phyloP scores from a whole-genome alignment of 2,888 invertebrate genomes.

The Biston betularia region DNA sequence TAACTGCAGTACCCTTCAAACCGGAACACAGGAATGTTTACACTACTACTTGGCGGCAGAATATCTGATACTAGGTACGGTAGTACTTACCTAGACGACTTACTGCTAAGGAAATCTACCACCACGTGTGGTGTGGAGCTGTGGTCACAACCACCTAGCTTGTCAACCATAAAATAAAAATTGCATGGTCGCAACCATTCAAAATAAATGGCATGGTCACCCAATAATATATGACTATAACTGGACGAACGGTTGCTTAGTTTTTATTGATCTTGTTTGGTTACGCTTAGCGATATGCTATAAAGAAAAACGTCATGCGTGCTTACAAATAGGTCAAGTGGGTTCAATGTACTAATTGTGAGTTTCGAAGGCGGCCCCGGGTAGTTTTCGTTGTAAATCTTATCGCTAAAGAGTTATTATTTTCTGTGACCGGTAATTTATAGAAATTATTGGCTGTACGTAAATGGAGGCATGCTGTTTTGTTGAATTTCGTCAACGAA shows the following conservation, averaged over 20 bases:
- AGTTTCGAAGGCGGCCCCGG: slow-evolving; percentile 22
- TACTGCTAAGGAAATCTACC: too few relatives aligned
- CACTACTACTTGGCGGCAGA: too few relatives aligned
- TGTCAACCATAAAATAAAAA: too few relatives aligned
- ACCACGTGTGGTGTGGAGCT: too few relatives aligned
- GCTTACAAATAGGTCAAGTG: slow-evolving; percentile 27
- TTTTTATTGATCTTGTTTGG: background rate
- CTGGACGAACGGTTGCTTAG: background rate
- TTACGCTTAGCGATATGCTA: slow-evolving; percentile 1
- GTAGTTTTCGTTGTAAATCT: slow-evolving; percentile 34
- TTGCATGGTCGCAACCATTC: too few relatives aligned
- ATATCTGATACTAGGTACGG: too few relatives aligned
- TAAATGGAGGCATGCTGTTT: slow-evolving; percentile 18
- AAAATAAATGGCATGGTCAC: background rate
- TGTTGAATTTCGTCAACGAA: background rate
- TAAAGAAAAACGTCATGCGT: slow-evolving; percentile 20
- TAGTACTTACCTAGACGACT: too few relatives aligned
- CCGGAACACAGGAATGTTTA: too few relatives aligned
- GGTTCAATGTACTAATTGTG: slow-evolving; percentile 41
- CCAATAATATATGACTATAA: too few relatives aligned
- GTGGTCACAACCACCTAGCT: too few relatives aligned
- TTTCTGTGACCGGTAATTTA: slow-evolving; percentile 34
- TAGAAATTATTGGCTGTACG: slow-evolving; percentile 32
- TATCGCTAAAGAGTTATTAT: slow-evolving; percentile 38
- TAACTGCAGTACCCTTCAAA: too few relatives aligned